Evolutionary conservation across 1,140 invertebrate species (phyloP).

Genomic region (Zaprionus capensis): DNA sequence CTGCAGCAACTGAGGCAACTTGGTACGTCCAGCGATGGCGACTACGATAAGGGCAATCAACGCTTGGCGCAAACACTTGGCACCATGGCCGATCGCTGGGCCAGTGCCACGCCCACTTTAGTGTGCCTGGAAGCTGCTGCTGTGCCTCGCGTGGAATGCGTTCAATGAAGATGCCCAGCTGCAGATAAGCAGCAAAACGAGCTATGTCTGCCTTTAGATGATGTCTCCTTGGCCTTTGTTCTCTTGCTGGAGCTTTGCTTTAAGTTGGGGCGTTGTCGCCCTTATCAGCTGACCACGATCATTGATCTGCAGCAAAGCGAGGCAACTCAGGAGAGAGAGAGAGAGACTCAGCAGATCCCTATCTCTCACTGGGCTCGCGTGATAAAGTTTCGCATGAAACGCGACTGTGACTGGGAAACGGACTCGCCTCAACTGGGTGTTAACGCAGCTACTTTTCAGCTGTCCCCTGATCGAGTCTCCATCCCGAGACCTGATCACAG

Average conservation of each 20-base stretch:
- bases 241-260: conserved; percentile 21
- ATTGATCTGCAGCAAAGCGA: conserved; percentile 43
- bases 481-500: neutral
- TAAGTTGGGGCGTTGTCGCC: conserved; percentile 52
- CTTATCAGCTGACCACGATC: conserved; percentile 54
- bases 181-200: conserved; percentile 57
- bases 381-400: conserved; percentile 77
- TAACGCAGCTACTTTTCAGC: conserved; percentile 78
- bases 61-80: conserved; percentile 81
- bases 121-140: conserved; percentile 52
- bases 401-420: conserved; percentile 20
- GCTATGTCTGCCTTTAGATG: conserved; percentile 18
- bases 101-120: conserved; percentile 21
- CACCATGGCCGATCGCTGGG: conserved; percentile 47
- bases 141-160: conserved; percentile 22
- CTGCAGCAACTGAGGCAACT: conserved; percentile 24
- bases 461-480: conserved; percentile 37
- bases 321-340: conserved; percentile 38
- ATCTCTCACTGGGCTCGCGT: conserved; percentile 72
- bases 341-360: conserved; percentile 54
- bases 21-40: conserved; percentile 38
- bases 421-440: conserved; percentile 57
- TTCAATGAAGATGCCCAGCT: conserved; percentile 45
- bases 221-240: conserved; percentile 31
- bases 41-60: conserved; percentile 74